A percentile compares a stretch with the other conserved stretches of the same genome.
These are phyloP conservation scores for Melanotaenia duboulayi DNA, from an alignment of 2,113 vertebrate genomes.

Conservation along the genomic window DNA sequence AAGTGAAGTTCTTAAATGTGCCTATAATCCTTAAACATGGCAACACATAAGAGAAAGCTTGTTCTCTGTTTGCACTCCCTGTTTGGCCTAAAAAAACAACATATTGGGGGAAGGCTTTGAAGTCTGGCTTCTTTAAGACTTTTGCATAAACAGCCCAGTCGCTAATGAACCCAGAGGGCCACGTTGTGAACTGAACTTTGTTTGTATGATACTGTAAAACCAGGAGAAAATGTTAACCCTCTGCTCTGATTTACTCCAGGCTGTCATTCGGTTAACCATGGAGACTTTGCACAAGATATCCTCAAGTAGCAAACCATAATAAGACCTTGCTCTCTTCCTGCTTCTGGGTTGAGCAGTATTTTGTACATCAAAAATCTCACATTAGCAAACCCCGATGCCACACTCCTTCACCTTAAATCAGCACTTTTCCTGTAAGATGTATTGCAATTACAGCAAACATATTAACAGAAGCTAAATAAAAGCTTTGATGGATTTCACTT, in stretches of 20 bases:
- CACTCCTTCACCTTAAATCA: not conserved
- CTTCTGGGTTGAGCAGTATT: not conserved
- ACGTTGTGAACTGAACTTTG: slow-evolving; percentile 19
- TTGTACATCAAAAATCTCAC: not conserved
- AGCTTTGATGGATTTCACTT: not conserved
- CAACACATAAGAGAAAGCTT: slow-evolving; percentile 37
- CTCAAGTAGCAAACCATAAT: slow-evolving; percentile 16
- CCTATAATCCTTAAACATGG: slow-evolving; percentile 58
- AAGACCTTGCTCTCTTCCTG: slow-evolving; percentile 1
- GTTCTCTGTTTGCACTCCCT: slow-evolving; percentile 6
- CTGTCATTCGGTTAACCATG: slow-evolving; percentile 46
- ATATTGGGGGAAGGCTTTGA: slow-evolving; percentile 47
- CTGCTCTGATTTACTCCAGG: slow-evolving; percentile 34
- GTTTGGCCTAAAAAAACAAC: slow-evolving; percentile 33
- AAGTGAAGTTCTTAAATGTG: slow-evolving; percentile 47
- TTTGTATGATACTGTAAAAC: slow-evolving; percentile 12
- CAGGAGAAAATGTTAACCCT: slow-evolving; percentile 30
- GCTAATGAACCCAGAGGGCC: slow-evolving; percentile 38
- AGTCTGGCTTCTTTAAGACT: slow-evolving; percentile 38
- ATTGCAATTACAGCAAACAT: not conserved
- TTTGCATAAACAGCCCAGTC: slow-evolving; percentile 22
- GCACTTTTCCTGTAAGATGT: not conserved
- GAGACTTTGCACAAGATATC: slow-evolving; percentile 36
- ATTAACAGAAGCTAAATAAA: not conserved
- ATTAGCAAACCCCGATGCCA: too few species aligned